Evolutionary conservation across 2,888 invertebrate genomes (phyloP).

Genomic region (Clivina fossor): DNA sequence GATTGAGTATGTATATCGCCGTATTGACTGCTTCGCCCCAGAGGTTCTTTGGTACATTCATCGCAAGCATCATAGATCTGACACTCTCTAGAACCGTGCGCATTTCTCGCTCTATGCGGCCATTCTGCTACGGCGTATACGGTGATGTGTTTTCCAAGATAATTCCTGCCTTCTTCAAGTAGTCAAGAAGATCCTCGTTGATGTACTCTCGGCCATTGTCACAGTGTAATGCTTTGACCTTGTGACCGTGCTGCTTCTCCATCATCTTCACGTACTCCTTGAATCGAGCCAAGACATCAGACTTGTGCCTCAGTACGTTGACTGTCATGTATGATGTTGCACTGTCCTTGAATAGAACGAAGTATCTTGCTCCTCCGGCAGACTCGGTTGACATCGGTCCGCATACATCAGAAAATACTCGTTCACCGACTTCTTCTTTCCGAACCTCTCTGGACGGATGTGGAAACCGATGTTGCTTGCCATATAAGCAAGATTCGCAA

Average conservation of each 20-base stretch:
- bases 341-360: constrained; percentile 36
- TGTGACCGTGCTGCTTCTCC: constrained; percentile 30
- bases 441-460: background rate
- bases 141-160: background rate
- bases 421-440: constrained; percentile 3
- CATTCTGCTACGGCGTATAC: constrained; percentile 41
- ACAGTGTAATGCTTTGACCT: background rate
- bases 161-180: background rate
- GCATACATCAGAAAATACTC: constrained; percentile 28
- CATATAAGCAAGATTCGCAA: constrained; percentile 23
- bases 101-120: constrained; percentile 43
- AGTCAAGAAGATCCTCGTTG: background rate
- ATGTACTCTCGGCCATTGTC: background rate
- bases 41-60: constrained; percentile 39
- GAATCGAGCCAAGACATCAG: constrained; percentile 30
- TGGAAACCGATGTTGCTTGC: background rate
- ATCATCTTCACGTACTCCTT: constrained; percentile 11
- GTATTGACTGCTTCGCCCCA: constrained; percentile 46
- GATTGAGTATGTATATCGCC: constrained; percentile 43
- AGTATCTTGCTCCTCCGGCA: constrained; percentile 31
- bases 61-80: constrained; percentile 42
- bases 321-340: background rate
- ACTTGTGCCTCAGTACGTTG: constrained; percentile 20
- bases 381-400: constrained; percentile 33
- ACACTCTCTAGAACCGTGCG: constrained; percentile 44